Conservation (phyloP, 2,113 vertebrate genomes). For the Thermophis baileyi region DNA sequence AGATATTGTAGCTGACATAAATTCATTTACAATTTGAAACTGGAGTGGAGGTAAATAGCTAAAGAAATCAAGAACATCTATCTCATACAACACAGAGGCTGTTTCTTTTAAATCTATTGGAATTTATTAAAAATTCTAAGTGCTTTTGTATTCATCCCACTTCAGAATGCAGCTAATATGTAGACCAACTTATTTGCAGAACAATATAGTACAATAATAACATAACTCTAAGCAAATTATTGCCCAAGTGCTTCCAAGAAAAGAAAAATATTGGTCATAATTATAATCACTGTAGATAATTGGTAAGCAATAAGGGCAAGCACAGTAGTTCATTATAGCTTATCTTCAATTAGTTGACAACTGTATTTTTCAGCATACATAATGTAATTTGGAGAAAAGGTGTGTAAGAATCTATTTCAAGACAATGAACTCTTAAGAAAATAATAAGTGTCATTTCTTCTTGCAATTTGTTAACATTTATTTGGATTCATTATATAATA, state of each 20-base stretch:
- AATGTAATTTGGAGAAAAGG: slow-evolving; percentile 18
- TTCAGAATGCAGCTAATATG: slow-evolving; percentile 6
- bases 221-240: not conserved
- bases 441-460: not conserved
- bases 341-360: accelerated
- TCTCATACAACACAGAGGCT: not conserved
- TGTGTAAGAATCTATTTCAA: not conserved
- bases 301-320: not conserved
- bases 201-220: not conserved
- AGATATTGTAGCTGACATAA: not conserved
- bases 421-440: accelerated
- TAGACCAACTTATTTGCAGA: not conserved
- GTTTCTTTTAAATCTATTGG: not conserved
- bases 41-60: not conserved
- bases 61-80: not conserved
- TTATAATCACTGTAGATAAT: not conserved
- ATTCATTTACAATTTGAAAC: not conserved
- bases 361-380: not conserved
- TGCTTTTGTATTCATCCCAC: accelerated
- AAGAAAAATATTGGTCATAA: slow-evolving; percentile 24
- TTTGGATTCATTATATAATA: slow-evolving; percentile 7
- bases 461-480: slow-evolving; percentile 13
- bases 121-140: slow-evolving; percentile 15
- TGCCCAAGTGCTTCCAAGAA: not conserved
- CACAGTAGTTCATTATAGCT: not conserved